Conservation (phyloP, 2,113 vertebrate species). For the Piaya cayana region DNA sequence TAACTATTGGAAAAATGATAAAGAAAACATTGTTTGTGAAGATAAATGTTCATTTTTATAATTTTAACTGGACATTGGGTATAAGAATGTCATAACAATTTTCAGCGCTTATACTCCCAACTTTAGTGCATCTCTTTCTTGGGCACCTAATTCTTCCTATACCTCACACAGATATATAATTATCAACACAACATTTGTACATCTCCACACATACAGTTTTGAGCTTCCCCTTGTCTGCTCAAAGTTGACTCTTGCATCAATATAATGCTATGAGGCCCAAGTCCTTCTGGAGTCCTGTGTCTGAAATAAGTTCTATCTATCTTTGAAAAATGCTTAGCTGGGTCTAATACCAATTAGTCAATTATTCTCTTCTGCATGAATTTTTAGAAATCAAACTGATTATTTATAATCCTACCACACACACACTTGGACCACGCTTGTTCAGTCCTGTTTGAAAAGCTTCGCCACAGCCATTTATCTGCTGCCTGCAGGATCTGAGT, state of each 20-base stretch:
- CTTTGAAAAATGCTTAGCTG: neutral
- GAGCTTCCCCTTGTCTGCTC: neutral
- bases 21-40: neutral
- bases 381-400: neutral
- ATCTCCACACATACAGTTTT: neutral
- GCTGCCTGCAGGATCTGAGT: neutral
- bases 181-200: neutral
- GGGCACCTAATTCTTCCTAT: neutral
- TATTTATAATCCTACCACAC: neutral
- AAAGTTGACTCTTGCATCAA: neutral
- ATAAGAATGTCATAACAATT: neutral
- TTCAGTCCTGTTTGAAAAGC: neutral
- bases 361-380: neutral
- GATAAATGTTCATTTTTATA: neutral
- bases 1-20: neutral
- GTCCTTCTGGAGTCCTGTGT: neutral
- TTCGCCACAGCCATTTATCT: neutral
- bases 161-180: neutral
- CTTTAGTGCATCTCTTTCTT: neutral
- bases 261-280: neutral
- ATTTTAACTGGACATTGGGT: neutral
- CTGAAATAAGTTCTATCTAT: neutral
- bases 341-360: neutral
- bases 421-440: neutral
- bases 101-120: neutral